phyloP scores from a whole-genome alignment of 2,888 invertebrate species.

The Dioctria rufipes region DNA sequence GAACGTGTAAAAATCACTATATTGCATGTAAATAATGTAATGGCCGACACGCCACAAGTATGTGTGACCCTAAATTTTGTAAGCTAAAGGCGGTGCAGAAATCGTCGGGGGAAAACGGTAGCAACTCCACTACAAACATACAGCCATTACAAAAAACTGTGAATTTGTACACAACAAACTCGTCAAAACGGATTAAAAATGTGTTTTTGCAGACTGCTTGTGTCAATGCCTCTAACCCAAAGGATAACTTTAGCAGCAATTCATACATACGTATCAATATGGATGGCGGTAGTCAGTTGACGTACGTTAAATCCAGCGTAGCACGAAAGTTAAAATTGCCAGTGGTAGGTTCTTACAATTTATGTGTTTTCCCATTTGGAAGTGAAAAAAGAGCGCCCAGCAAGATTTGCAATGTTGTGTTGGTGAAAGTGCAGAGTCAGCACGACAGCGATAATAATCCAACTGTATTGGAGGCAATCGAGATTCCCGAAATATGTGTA shows the following conservation, averaged over 20 bases:
- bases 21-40: neutral
- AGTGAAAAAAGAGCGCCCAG: neutral
- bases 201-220: neutral
- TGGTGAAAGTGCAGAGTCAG: neutral
- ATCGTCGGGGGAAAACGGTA: neutral
- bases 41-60: neutral
- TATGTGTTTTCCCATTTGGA: conserved; percentile 16
- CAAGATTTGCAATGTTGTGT: neutral
- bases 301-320: neutral
- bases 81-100: neutral
- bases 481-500: too few species aligned
- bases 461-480: too few species aligned
- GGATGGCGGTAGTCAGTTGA: conserved; percentile 10
- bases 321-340: neutral
- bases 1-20: neutral
- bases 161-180: neutral
- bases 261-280: neutral
- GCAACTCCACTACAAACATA: neutral
- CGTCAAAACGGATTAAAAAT: neutral
- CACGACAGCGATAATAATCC: too few species aligned
- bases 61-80: neutral
- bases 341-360: neutral
- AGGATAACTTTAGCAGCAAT: neutral
- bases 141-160: neutral
- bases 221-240: neutral